These are phyloP conservation scores for Drosophila kanapiae DNA, from an alignment of 1,140 invertebrate genomes.

Conservation along the genomic window DNA sequence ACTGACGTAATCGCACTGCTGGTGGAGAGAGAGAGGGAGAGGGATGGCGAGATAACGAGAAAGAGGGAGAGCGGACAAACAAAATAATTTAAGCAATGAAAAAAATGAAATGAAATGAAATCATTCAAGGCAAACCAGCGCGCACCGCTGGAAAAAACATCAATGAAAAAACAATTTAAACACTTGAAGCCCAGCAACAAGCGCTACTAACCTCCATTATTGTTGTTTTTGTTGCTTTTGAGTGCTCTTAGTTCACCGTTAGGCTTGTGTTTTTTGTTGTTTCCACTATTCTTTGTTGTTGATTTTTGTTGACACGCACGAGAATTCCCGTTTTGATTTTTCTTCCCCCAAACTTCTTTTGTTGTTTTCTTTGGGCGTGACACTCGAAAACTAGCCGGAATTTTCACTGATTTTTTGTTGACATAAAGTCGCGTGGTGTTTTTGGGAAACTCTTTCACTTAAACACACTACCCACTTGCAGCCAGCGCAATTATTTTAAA, in stretches of 20 bases:
- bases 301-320: conserved; percentile 60
- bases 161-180: conserved; percentile 67
- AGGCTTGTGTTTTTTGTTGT: conserved; percentile 34
- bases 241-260: conserved; percentile 29
- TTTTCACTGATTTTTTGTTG: conserved; percentile 29
- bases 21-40: conserved; percentile 14
- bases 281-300: conserved; percentile 43
- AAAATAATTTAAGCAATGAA: conserved; percentile 49
- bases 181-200: conserved; percentile 36
- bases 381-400: conserved; percentile 50
- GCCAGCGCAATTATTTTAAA: conserved; percentile 28
- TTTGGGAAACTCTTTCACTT: conserved; percentile 29
- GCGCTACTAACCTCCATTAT: conserved; percentile 72
- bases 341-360: conserved; percentile 21
- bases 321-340: conserved; percentile 31
- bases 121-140: conserved; percentile 71
- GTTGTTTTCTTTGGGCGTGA: conserved; percentile 73
- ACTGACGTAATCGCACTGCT: conserved; percentile 73
- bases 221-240: conserved; percentile 52
- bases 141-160: conserved; percentile 38
- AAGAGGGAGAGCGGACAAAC: conserved; percentile 33
- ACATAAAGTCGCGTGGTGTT: conserved; percentile 32
- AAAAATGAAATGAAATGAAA: conserved; percentile 72
- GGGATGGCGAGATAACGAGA: conserved; percentile 25
- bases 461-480: conserved; percentile 15